Conservation (phyloP, 2,888 invertebrate genomes). For the Andrena trimmerana region DNA sequence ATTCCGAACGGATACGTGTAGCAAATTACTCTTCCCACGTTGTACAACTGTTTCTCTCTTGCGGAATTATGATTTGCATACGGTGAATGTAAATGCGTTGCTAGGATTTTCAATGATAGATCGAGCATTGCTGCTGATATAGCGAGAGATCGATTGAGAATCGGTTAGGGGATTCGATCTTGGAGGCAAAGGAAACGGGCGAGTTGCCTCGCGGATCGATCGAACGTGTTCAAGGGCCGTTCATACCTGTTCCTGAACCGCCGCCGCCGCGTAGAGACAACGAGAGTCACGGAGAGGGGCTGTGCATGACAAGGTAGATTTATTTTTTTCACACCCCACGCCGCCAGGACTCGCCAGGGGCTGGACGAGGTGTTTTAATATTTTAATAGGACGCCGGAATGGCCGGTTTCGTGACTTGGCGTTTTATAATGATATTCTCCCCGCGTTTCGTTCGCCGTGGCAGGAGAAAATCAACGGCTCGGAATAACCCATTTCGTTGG, state of each 20-base stretch:
- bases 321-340: conserved; percentile 84
- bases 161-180: not conserved
- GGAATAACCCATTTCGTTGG: conserved; percentile 78
- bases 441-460: conserved; percentile 80
- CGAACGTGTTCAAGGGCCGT: conserved; percentile 72
- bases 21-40: not conserved
- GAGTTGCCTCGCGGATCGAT: conserved; percentile 67
- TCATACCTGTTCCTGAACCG: conserved; percentile 74
- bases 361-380: conserved; percentile 85
- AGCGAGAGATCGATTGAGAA: not conserved
- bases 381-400: conserved; percentile 84
- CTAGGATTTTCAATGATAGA: not conserved
- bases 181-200: not conserved
- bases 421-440: conserved; percentile 85
- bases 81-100: not conserved
- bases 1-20: conserved; percentile 11
- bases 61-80: not conserved
- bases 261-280: conserved; percentile 73
- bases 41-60: not conserved
- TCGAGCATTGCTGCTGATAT: not conserved
- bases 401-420: conserved; percentile 84
- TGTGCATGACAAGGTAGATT: conserved; percentile 85
- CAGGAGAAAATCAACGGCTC: conserved; percentile 80
- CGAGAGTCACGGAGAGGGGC: conserved; percentile 78
- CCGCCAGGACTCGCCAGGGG: conserved; percentile 79